These are phyloP conservation scores for Halictus ligatus DNA, from an alignment of 2,888 invertebrate genomes.

Conservation along the genomic window DNA sequence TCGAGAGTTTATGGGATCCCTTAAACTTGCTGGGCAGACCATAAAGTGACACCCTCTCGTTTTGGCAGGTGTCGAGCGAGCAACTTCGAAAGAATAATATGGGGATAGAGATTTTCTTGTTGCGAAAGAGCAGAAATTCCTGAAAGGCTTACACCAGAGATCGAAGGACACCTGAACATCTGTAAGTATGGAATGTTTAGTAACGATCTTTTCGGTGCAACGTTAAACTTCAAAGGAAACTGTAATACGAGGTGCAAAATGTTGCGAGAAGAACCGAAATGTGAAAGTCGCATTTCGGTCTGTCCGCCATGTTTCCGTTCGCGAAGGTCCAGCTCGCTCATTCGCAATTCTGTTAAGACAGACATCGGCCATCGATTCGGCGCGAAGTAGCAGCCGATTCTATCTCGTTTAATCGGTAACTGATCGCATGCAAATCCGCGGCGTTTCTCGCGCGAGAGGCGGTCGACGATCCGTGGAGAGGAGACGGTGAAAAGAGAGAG, in stretches of 20 bases:
- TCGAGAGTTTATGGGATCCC: too few relatives aligned
- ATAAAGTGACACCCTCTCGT: too few relatives aligned
- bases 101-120: too few relatives aligned
- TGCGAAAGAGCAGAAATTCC: too few relatives aligned
- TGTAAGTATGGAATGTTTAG: background rate
- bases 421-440: constrained; percentile 78
- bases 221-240: background rate
- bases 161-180: background rate
- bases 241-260: background rate
- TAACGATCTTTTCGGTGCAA: background rate
- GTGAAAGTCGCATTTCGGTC: background rate
- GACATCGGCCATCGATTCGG: constrained; percentile 57
- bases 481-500: constrained; percentile 19
- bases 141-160: background rate
- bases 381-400: constrained; percentile 65
- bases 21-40: too few relatives aligned
- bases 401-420: constrained; percentile 79
- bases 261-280: background rate
- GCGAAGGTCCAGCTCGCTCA: background rate
- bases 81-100: too few relatives aligned
- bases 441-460: constrained; percentile 48
- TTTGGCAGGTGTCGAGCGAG: too few relatives aligned
- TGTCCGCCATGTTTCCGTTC: background rate
- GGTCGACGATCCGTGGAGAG: constrained; percentile 35
- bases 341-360: constrained; percentile 37